Percentiles rank a stretch among this genome's conserved stretches.
phyloP scores from a whole-genome alignment of 2,888 invertebrate genomes.

The Anorthoa munda region DNA sequence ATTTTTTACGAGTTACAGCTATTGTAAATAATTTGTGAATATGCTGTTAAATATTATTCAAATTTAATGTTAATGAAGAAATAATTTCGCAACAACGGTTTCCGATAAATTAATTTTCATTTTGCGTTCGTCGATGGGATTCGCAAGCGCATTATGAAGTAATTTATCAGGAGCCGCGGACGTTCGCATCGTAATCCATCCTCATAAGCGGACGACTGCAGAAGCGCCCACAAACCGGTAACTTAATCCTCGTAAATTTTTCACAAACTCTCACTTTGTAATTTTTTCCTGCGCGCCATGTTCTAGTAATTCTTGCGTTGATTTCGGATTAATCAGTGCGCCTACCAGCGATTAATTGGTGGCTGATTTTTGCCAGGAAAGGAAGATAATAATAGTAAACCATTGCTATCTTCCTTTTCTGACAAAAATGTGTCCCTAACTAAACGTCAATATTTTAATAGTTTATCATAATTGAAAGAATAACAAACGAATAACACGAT shows the following conservation, averaged over 20 bases:
- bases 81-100: slow-evolving; percentile 48
- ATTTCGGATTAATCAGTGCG: slow-evolving; percentile 23
- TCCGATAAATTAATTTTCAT: slow-evolving; percentile 69
- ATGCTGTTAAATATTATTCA: slow-evolving; percentile 26
- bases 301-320: slow-evolving; percentile 30
- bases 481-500: too few species aligned
- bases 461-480: too few species aligned
- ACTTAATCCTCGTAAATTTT: slow-evolving; percentile 73
- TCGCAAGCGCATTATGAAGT: slow-evolving; percentile 71
- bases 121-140: slow-evolving; percentile 52
- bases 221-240: slow-evolving; percentile 71
- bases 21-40: slow-evolving; percentile 26
- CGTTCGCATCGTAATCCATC: slow-evolving; percentile 75
- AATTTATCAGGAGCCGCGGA: slow-evolving; percentile 74
- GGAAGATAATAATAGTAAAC: too few species aligned
- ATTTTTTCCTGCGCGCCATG: slow-evolving; percentile 24
- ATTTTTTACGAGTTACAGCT: too few species aligned
- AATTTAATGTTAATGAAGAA: slow-evolving; percentile 43
- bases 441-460: too few species aligned
- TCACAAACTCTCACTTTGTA: slow-evolving; percentile 61
- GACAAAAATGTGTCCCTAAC: too few species aligned
- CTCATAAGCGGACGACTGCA: slow-evolving; percentile 74
- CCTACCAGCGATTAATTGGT: neutral
- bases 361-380: neutral
- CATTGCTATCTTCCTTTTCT: too few species aligned